Base-by-base conservation (phyloP, 2,888 invertebrate genomes). In the Aricia artaxerxes region DNA sequence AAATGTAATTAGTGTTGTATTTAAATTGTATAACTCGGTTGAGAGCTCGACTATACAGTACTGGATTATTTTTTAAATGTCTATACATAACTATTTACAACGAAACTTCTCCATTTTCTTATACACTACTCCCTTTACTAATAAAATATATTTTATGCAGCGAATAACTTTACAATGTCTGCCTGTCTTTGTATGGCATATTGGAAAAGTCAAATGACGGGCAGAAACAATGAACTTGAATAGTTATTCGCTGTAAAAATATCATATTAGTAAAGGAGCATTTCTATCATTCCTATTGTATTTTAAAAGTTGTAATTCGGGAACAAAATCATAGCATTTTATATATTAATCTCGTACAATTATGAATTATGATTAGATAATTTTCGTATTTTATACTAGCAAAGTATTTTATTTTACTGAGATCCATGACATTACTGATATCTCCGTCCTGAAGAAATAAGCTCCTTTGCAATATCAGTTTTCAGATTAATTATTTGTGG, bases 231-330 rank as follows among this genome's bases (percentile, higher is more conserved):
- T 5, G 40, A 40, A 40, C 40, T 35, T 35, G 35, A 35, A 35
- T 35, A 35, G 2, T 35, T 35, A 40, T 40, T 40, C 40, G 40
- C 4, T 4, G 40, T 40, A 7, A 5, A 40, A 5, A 40, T 40
- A 44, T 44, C 5, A 9, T 44, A 44, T 44, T 44, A 44, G 9
- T 44, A 53, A 53, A 9, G 53, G 2, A 4, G 13, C 13, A 44
- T 44, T 44, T 44, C 1, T 69, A 69, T 69, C 69, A 69, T 69
- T 69, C 69, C 69, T 69, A 69, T 69, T 69, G 35, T 69, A 31
- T 69, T 31, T 35, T 1, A 69, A 38, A 7, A 9, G 11, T 64
- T 64, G 35, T 38, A 69, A 69, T 69, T 69, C 35, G 69, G 69
- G 69, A 69, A 69, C 69, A 69, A 69, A 64, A 69, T 69, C 69